A percentile compares a stretch with the other conserved stretches of the same genome.
These are phyloP conservation scores for Gastracanthus pulcherrimus DNA, from an alignment of 2,888 invertebrate species.

Conservation along the genomic window DNA sequence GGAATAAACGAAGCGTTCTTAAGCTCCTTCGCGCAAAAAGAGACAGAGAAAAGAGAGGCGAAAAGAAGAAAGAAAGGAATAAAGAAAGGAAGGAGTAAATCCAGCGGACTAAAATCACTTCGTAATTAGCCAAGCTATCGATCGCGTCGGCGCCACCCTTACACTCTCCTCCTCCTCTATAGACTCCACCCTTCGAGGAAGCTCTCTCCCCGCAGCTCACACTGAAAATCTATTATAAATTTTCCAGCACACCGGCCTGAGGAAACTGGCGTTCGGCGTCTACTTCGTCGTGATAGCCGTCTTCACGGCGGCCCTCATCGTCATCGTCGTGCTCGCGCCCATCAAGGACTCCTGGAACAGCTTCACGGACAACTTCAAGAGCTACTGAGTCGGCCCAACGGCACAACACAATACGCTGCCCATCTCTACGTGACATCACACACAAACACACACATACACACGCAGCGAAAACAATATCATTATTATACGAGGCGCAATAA, in stretches of 20 bases:
- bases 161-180: neutral
- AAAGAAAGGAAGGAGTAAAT: neutral
- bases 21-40: neutral
- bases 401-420: neutral
- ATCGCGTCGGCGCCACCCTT: neutral
- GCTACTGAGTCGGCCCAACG: slow-evolving; percentile 11
- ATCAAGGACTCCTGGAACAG: slow-evolving; percentile 82
- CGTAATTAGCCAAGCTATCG: slow-evolving; percentile 5
- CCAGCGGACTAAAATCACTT: slow-evolving; percentile 3
- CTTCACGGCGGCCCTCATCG: slow-evolving; percentile 86
- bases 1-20: slow-evolving; percentile 31
- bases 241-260: slow-evolving; percentile 86
- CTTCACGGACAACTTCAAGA: slow-evolving; percentile 59
- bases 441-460: neutral
- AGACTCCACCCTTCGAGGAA: no score
- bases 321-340: slow-evolving; percentile 87
- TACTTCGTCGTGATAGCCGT: slow-evolving; percentile 86
- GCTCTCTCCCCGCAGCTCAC: neutral
- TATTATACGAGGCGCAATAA: neutral
- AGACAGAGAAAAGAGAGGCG: neutral
- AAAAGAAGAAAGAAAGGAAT: neutral
- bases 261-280: slow-evolving; percentile 87
- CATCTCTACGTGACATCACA: neutral
- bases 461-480: neutral
- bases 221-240: slow-evolving; percentile 28